phyloP scores from a whole-genome alignment of 2,888 invertebrate species.

The Cremastobaeus sp. region DNA sequence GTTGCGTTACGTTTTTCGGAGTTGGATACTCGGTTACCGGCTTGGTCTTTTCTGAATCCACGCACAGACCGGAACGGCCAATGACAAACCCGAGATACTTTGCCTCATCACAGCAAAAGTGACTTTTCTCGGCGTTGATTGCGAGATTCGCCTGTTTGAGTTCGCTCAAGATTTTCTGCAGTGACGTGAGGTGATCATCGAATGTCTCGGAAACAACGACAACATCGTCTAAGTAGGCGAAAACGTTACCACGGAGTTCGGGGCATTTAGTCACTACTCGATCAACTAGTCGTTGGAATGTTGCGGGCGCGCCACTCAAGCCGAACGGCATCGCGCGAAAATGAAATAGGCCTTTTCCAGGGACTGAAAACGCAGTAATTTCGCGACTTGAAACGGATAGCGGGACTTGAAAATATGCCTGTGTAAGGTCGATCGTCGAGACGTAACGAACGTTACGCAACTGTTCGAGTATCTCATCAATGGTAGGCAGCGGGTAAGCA shows the following conservation, averaged over 20 bases:
- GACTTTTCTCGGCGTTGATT: background rate
- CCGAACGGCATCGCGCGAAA: no score
- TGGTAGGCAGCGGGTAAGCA: no score
- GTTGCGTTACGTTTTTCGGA: no score
- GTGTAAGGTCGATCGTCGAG: no score
- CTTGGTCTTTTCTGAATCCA: slow-evolving; percentile 52
- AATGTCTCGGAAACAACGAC: slow-evolving; percentile 57
- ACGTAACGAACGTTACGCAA: slow-evolving; percentile 48
- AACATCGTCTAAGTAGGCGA: no score
- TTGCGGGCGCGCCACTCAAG: slow-evolving; percentile 50
- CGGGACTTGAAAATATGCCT: no score
- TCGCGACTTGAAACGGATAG: slow-evolving; percentile 38
- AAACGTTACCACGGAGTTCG: slow-evolving; percentile 51
- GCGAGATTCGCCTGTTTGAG: slow-evolving; percentile 27
- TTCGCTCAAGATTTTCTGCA: slow-evolving; percentile 22
- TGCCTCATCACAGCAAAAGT: slow-evolving; percentile 51
- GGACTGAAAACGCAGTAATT: slow-evolving; percentile 55
- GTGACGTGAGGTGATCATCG: slow-evolving; percentile 46
- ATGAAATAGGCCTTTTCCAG: no score
- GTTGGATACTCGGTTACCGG: slow-evolving; percentile 52
- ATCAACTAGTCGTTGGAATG: slow-evolving; percentile 61
- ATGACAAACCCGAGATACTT: slow-evolving; percentile 68
- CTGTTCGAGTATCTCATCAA: slow-evolving; percentile 36
- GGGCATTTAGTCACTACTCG: slow-evolving; percentile 29
- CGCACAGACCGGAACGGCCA: slow-evolving; percentile 56